Evolutionary conservation across 2,113 vertebrate species (phyloP).

Genomic region (Edolisoma coerulescens): DNA sequence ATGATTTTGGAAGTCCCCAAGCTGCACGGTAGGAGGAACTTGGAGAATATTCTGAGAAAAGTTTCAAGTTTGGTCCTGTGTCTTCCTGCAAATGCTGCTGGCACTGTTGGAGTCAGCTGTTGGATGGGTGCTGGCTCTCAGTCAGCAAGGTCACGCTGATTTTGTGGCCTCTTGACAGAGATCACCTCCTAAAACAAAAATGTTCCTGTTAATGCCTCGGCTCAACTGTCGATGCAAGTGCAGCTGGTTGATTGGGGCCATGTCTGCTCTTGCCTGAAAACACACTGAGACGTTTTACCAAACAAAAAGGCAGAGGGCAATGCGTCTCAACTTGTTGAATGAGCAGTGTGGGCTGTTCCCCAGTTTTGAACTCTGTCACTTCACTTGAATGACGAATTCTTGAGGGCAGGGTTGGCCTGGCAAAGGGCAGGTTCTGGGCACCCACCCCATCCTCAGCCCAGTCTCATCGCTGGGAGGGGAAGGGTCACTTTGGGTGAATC

Average conservation of each 20-base stretch:
- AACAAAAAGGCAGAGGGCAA: neutral
- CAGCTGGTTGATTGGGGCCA: neutral
- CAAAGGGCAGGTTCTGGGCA: neutral
- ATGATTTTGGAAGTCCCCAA: neutral
- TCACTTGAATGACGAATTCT: neutral
- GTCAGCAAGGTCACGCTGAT: neutral
- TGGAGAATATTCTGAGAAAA: neutral
- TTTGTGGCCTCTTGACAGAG: neutral
- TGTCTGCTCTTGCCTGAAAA: neutral
- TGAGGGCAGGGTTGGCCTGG: neutral
- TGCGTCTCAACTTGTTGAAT: neutral
- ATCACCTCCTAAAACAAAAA: neutral
- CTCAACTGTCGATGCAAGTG: neutral
- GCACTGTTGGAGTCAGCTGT: neutral
- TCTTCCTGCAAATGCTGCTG: neutral
- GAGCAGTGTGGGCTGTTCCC: rapidly evolving
- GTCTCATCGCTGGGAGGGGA: neutral
- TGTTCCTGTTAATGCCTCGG: neutral
- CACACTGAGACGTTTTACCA: neutral
- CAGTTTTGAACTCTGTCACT: neutral
- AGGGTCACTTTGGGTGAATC: neutral
- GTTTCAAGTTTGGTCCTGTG: neutral
- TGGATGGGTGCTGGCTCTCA: neutral
- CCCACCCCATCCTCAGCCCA: neutral
- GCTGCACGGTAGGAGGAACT: neutral